phyloP scores from a whole-genome alignment of 2,113 vertebrate genomes.

The Apus apus region DNA sequence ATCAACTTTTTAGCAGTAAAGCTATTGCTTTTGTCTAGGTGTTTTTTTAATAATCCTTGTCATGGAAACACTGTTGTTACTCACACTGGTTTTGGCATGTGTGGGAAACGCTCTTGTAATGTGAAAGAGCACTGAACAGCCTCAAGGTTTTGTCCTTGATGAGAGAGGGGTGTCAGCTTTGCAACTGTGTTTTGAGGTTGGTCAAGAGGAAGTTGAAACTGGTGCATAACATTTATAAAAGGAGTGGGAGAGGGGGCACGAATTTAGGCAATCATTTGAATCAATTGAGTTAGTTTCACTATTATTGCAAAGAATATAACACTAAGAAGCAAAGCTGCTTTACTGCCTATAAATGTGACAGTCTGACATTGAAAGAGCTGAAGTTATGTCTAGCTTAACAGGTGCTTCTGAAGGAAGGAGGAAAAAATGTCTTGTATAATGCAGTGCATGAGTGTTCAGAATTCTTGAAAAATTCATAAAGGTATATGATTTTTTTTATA shows the following conservation, averaged over 20 bases:
- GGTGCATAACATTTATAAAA: neutral
- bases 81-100: neutral
- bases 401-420: neutral
- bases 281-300: neutral
- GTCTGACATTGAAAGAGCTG: neutral
- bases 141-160: neutral
- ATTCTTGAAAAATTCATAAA: neutral
- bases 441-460: neutral
- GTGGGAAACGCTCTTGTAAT: too few species aligned
- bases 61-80: neutral
- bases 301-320: neutral
- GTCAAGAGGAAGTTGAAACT: neutral
- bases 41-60: neutral
- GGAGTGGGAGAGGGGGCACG: neutral
- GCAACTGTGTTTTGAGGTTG: rapidly evolving
- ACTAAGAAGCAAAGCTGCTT: neutral
- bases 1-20: neutral
- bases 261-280: neutral
- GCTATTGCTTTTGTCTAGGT: neutral
- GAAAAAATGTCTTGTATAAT: neutral
- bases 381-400: neutral
- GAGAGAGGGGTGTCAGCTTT: neutral
- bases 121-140: neutral
- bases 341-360: neutral
- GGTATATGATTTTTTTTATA: neutral